Conservation (phyloP, 2,113 vertebrate genomes). For the Paedocypris sp. region DNA sequence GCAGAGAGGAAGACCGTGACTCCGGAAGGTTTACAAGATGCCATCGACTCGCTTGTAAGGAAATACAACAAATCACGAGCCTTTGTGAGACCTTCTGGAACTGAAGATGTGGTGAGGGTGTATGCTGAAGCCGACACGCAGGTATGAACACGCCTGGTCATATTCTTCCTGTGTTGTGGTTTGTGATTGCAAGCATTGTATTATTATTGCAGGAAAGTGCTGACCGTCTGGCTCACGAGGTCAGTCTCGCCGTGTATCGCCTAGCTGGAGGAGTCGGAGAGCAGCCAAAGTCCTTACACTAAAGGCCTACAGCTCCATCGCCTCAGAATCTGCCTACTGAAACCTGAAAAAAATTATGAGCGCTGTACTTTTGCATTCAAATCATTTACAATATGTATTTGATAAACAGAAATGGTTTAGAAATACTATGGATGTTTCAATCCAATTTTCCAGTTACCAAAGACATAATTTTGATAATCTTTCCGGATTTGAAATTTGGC, state of each 20-base stretch:
- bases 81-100: slow-evolving; percentile 91
- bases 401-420: too few species aligned
- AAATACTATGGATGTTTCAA: too few species aligned
- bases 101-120: slow-evolving; percentile 82
- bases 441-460: too few species aligned
- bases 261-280: slow-evolving; percentile 79
- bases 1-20: slow-evolving; percentile 72
- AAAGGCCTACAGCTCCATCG: background rate
- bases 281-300: slow-evolving; percentile 60
- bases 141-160: slow-evolving; percentile 46
- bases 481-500: too few species aligned
- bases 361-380: background rate
- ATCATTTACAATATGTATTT: too few species aligned
- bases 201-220: slow-evolving; percentile 67
- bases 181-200: background rate
- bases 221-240: slow-evolving; percentile 76
- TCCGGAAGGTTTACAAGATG: slow-evolving; percentile 76
- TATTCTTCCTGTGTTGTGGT: background rate
- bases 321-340: background rate
- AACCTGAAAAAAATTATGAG: background rate
- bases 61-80: slow-evolving; percentile 67
- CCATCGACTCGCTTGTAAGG: slow-evolving; percentile 67
- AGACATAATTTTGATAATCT: too few species aligned
- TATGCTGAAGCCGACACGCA: slow-evolving; percentile 88
- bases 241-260: slow-evolving; percentile 76